Conservation (phyloP, 2,888 invertebrate species). For the Heliconius ethilla region DNA sequence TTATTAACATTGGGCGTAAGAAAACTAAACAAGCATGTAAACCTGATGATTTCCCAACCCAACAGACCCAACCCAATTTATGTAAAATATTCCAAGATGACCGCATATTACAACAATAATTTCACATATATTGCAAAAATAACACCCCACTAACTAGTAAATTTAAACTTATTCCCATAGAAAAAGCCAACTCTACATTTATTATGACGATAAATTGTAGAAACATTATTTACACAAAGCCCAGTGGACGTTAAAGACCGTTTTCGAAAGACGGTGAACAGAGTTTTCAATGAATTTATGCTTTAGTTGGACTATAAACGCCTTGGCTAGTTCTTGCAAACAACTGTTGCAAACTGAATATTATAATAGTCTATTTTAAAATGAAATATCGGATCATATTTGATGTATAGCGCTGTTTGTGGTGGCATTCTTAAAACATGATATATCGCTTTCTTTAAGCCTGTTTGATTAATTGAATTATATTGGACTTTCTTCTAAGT, state of each 20-base stretch:
- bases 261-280: constrained; percentile 74
- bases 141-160: constrained; percentile 1
- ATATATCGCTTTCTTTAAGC: not conserved
- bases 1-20: too few relatives aligned
- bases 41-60: not conserved
- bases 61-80: not conserved
- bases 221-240: constrained; percentile 81
- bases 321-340: constrained; percentile 32
- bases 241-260: constrained; percentile 76
- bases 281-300: constrained; percentile 75
- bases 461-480: constrained; percentile 1
- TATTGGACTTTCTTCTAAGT: not conserved
- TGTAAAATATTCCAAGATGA: not conserved
- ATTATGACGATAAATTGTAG: constrained; percentile 79
- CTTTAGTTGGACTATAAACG: constrained; percentile 56
- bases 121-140: not conserved
- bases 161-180: constrained; percentile 52
- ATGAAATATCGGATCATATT: constrained; percentile 11
- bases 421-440: constrained; percentile 5
- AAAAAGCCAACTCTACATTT: constrained; percentile 76
- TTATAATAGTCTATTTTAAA: constrained; percentile 18
- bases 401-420: constrained; percentile 1
- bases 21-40: too few relatives aligned
- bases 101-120: not conserved
- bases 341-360: constrained; percentile 31